These are phyloP conservation scores for Ypsolopha scabrella DNA, from an alignment of 2,888 invertebrate genomes.

Conservation along the genomic window DNA sequence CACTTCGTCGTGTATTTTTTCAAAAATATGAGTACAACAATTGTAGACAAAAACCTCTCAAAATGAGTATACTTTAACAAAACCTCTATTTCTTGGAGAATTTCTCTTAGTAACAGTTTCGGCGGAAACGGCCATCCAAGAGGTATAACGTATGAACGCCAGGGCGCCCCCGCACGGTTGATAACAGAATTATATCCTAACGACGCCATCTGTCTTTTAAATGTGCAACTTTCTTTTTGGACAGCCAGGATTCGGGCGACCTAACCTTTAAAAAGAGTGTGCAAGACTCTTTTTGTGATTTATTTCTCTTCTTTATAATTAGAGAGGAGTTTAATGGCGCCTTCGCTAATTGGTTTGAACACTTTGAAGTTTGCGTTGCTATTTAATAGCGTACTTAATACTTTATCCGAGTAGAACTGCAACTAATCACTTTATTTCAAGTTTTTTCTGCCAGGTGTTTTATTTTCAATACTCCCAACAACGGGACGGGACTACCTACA, in stretches of 20 bases:
- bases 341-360: no score
- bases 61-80: neutral
- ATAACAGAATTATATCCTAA: slow-evolving; percentile 76
- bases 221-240: slow-evolving; percentile 66
- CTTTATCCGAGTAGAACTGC: no score
- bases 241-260: slow-evolving; percentile 14
- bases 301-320: neutral
- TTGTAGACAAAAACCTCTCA: no score
- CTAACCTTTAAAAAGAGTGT: slow-evolving; percentile 1
- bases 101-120: slow-evolving; percentile 46
- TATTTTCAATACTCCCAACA: no score
- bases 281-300: neutral
- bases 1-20: no score
- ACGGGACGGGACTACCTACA: no score
- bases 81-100: neutral
- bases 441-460: no score
- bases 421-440: no score
- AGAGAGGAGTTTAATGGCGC: no score
- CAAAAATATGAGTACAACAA: no score
- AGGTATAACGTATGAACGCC: slow-evolving; percentile 40
- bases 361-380: no score
- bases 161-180: slow-evolving; percentile 64
- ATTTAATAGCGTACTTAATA: no score
- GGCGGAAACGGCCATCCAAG: slow-evolving; percentile 60
- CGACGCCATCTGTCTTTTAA: slow-evolving; percentile 75